Conservation (phyloP, 1,140 invertebrate genomes). For the Formica selysi region DNA sequence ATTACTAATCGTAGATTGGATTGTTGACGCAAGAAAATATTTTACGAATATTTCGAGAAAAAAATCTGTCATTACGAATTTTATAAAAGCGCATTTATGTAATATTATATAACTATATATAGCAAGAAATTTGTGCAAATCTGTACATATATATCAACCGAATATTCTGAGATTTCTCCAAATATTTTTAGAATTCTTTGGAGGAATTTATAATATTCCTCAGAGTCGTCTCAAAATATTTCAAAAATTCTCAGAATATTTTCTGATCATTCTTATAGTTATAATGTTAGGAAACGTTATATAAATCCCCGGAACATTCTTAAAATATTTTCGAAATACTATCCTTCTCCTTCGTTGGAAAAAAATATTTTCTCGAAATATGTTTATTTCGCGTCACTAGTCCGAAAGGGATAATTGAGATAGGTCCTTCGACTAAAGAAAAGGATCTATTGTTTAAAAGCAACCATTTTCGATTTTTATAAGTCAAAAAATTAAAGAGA, state of each 20-base stretch:
- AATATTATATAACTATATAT: constrained; percentile 1
- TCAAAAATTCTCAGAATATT: background rate
- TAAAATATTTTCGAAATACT: background rate
- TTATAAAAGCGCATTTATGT: constrained; percentile 3
- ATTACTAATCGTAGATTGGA: background rate
- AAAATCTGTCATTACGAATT: background rate
- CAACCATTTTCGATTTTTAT: constrained; percentile 2
- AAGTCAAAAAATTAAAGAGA: background rate
- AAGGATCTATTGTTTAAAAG: background rate
- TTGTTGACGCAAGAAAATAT: constrained; percentile 4
- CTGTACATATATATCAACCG: background rate
- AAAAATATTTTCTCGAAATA: constrained; percentile 19
- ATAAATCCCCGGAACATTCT: background rate
- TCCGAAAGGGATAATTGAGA: background rate
- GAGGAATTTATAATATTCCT: background rate
- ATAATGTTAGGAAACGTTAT: background rate
- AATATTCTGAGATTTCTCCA: background rate
- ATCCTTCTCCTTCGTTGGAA: background rate
- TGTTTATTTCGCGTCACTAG: background rate
- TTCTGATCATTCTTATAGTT: background rate
- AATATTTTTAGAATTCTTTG: background rate
- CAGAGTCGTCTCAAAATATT: background rate
- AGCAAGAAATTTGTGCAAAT: background rate
- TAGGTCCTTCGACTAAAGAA: background rate
- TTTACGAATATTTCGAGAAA: constrained; percentile 28